Evolutionary conservation across 2,797 vertebrate genomes (phyloP).

Genomic region (Zonotrichia albicollis): DNA sequence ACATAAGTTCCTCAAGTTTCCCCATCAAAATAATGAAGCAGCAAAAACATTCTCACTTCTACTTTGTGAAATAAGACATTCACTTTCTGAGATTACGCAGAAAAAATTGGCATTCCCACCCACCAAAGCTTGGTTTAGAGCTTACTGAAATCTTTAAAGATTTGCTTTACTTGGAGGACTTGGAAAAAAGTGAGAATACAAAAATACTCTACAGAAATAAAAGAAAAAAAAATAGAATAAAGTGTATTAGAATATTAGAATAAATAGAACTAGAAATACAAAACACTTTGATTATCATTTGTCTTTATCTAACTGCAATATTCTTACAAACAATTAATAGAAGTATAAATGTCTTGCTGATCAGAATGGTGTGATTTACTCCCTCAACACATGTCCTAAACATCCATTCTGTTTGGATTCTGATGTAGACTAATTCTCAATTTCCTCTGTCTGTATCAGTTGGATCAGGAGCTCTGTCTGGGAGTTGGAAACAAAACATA

Average conservation of each 20-base stretch:
- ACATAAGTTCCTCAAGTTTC: neutral
- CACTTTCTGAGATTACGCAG: neutral
- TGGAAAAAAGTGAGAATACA: neutral
- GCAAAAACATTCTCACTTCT: neutral
- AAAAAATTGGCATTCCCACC: neutral
- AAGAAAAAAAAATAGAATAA: neutral
- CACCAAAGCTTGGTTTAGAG: neutral
- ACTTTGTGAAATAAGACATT: neutral
- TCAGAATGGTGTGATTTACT: accelerated
- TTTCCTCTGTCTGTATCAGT: neutral
- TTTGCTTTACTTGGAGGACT: neutral
- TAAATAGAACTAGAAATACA: neutral
- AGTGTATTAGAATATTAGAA: too few relatives aligned
- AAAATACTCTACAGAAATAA: neutral
- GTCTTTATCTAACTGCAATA: neutral
- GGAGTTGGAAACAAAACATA: neutral
- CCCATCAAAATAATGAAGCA: neutral
- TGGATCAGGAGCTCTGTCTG: neutral
- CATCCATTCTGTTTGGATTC: neutral
- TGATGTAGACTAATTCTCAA: neutral
- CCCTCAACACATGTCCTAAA: neutral
- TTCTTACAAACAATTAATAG: neutral
- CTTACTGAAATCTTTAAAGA: neutral
- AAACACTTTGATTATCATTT: neutral
- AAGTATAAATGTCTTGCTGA: neutral